A percentile compares a stretch with the other conserved stretches of the same genome.
Evolutionary conservation across 2,797 vertebrate genomes (phyloP).

Genomic region (Syndactyla subalaris): DNA sequence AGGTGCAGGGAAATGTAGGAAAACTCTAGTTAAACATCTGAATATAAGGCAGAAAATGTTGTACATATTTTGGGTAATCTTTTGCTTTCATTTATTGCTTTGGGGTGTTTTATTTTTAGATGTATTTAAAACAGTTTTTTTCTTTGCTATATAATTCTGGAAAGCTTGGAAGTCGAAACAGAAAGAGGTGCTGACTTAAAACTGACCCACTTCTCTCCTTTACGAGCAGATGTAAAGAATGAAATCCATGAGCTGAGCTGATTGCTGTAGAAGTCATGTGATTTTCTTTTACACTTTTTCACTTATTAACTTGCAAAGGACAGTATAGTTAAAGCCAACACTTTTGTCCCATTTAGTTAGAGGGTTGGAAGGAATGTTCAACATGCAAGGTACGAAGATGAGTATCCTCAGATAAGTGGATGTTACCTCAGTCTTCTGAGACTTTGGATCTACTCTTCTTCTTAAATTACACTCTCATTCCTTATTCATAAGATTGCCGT

Average conservation of each 20-base stretch:
- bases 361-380: background rate
- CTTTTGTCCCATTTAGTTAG: background rate
- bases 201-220: background rate
- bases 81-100: background rate
- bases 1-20: background rate
- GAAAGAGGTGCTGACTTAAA: background rate
- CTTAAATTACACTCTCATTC: constrained; percentile 32
- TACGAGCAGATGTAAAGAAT: background rate
- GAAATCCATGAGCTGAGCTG: background rate
- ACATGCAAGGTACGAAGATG: accelerated
- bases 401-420: background rate
- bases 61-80: background rate
- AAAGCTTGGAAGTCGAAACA: background rate
- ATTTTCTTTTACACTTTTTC: background rate
- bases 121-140: background rate
- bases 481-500: constrained; percentile 28
- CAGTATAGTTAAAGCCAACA: background rate
- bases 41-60: background rate
- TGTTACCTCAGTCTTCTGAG: background rate
- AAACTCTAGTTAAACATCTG: background rate
- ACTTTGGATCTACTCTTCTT: background rate
- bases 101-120: background rate
- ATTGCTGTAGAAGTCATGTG: background rate
- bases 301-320: background rate
- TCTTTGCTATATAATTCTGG: background rate